phyloP scores from a whole-genome alignment of 2,113 vertebrate genomes.

The Bufo gargarizans region DNA sequence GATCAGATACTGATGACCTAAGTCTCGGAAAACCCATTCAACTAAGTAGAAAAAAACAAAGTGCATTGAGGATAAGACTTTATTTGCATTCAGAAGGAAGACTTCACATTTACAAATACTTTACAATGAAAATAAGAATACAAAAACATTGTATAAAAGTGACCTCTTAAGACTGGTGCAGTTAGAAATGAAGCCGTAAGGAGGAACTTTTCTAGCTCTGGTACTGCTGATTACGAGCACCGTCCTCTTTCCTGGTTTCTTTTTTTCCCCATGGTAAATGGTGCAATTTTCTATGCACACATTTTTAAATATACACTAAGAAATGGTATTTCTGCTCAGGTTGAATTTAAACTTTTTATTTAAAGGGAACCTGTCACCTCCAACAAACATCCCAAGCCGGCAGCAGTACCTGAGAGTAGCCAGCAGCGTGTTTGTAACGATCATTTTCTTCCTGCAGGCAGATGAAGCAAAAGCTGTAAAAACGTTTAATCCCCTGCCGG shows the following conservation, averaged over 20 bases:
- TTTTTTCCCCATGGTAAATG: too few relatives aligned
- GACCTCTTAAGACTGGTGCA: neutral
- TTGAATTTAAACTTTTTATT: neutral
- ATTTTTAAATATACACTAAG: neutral
- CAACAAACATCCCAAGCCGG: too few relatives aligned
- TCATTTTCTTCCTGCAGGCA: too few relatives aligned
- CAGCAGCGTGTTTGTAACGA: too few relatives aligned
- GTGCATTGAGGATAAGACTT: slow-evolving; percentile 10
- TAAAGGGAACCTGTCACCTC: too few relatives aligned
- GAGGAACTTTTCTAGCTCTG: neutral
- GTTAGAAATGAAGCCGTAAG: too few relatives aligned
- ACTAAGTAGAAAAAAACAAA: neutral
- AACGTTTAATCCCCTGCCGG: too few relatives aligned
- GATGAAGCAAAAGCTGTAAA: too few relatives aligned
- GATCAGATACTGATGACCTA: too few relatives aligned
- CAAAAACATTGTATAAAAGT: slow-evolving; percentile 22
- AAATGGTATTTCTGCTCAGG: neutral
- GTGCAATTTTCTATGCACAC: neutral
- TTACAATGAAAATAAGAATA: slow-evolving; percentile 20
- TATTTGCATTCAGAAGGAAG: slow-evolving; percentile 41
- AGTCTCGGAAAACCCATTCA: neutral
- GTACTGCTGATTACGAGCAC: neutral
- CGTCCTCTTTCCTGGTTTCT: neutral
- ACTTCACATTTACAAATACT: slow-evolving; percentile 47
- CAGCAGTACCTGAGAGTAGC: too few relatives aligned